These are phyloP conservation scores for Tiaroga cobitis DNA, from an alignment of 2,797 vertebrate species.

Conservation along the genomic window DNA sequence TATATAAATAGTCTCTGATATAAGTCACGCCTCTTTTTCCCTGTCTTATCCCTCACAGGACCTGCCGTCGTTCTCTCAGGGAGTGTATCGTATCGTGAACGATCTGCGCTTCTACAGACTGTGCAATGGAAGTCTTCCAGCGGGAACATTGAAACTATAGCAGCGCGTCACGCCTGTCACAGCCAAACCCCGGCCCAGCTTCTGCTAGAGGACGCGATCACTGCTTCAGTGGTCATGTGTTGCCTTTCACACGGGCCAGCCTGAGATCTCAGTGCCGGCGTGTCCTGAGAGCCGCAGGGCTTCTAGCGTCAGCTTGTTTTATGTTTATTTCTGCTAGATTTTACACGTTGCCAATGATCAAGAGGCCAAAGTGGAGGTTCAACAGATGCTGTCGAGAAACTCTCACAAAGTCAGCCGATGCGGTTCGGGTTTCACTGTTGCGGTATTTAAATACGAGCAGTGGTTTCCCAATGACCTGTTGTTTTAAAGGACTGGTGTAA, in stretches of 20 bases:
- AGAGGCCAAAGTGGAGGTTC: constrained; percentile 69
- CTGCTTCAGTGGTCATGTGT: constrained; percentile 46
- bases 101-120: constrained; percentile 99
- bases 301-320: constrained; percentile 62
- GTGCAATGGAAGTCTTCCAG: constrained; percentile 97
- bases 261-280: constrained; percentile 45
- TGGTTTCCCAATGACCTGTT: constrained; percentile 29
- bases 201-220: constrained; percentile 36
- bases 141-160: constrained; percentile 97
- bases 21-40: not conserved
- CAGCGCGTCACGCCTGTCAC: constrained; percentile 49
- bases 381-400: constrained; percentile 42
- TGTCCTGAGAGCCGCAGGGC: constrained; percentile 57
- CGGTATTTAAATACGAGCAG: not conserved
- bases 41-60: constrained; percentile 76
- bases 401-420: constrained; percentile 3
- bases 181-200: constrained; percentile 48
- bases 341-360: constrained; percentile 72
- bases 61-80: constrained; percentile 96
- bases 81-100: constrained; percentile 95
- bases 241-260: constrained; percentile 56
- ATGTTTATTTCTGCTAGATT: constrained; percentile 66
- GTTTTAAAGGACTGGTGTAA: constrained; percentile 33
- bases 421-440: not conserved
- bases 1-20: too few relatives aligned